Evolutionary conservation across 1,140 invertebrate species (phyloP).

Genomic region (Trichonephila clavipes): DNA sequence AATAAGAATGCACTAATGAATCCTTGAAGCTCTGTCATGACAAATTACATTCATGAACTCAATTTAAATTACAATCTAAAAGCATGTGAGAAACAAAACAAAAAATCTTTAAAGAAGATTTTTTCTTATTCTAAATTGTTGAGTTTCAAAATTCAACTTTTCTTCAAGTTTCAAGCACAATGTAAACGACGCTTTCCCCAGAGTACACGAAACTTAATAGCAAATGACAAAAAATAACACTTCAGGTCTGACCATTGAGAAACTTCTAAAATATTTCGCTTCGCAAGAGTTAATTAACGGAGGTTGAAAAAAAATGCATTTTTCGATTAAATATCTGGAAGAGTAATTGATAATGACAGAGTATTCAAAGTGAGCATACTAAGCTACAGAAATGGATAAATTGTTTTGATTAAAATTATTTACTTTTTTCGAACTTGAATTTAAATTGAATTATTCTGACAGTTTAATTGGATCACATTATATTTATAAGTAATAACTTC

Average conservation of each 20-base stretch:
- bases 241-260: constrained; percentile 28
- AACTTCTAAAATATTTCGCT: not conserved
- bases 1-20: not conserved
- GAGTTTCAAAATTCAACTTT: not conserved
- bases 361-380: constrained; percentile 2
- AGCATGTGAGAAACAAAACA: not conserved
- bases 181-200: constrained; percentile 25
- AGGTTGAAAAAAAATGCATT: not conserved
- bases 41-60: constrained; percentile 34
- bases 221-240: constrained; percentile 36
- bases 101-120: not conserved
- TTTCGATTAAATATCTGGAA: constrained; percentile 23
- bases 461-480: too few species aligned
- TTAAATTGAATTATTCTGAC: too few species aligned
- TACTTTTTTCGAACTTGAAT: too few species aligned
- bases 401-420: too few species aligned
- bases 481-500: too few species aligned
- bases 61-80: constrained; percentile 29
- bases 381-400: not conserved
- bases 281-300: constrained; percentile 46
- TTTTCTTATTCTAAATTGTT: constrained; percentile 13
- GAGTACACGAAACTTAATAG: constrained; percentile 46
- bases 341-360: constrained; percentile 32
- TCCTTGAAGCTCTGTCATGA: not conserved
- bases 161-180: constrained; percentile 44